phyloP scores from a whole-genome alignment of 2,888 invertebrate species.

The Myopa tessellatipennis region DNA sequence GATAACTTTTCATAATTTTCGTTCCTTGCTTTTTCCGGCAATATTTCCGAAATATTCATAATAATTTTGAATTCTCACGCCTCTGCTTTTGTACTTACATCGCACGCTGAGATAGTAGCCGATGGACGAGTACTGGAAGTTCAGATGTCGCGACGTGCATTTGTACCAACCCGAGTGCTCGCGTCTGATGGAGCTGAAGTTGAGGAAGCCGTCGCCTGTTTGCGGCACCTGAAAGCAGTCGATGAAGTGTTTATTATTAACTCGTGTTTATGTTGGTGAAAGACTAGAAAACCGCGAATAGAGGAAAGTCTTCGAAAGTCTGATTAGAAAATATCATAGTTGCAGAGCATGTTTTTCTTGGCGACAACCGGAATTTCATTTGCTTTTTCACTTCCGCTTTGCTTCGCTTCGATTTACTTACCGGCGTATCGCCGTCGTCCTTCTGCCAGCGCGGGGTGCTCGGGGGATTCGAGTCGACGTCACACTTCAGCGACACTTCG shows the following conservation, averaged over 20 bases:
- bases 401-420: slow-evolving; percentile 60
- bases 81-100: slow-evolving; percentile 74
- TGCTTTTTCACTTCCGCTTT: neutral
- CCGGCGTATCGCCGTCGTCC: slow-evolving; percentile 72
- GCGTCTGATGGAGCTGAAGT: slow-evolving; percentile 82
- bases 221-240: slow-evolving; percentile 72
- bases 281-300: too few relatives aligned
- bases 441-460: slow-evolving; percentile 87
- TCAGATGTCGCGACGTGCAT: slow-evolving; percentile 85
- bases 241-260: neutral
- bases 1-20: neutral
- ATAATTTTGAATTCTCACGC: neutral
- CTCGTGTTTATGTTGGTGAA: neutral
- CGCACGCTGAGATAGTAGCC: slow-evolving; percentile 91
- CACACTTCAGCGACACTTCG: slow-evolving; percentile 89
- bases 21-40: neutral
- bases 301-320: neutral
- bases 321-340: neutral
- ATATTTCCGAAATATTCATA: neutral
- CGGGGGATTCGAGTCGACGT: slow-evolving; percentile 92
- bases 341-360: neutral
- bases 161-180: slow-evolving; percentile 94
- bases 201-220: slow-evolving; percentile 82
- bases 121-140: slow-evolving; percentile 88
- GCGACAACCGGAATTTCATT: neutral